These are phyloP conservation scores for Lepidonotus clava DNA, from an alignment of 2,888 invertebrate species.

Conservation along the genomic window DNA sequence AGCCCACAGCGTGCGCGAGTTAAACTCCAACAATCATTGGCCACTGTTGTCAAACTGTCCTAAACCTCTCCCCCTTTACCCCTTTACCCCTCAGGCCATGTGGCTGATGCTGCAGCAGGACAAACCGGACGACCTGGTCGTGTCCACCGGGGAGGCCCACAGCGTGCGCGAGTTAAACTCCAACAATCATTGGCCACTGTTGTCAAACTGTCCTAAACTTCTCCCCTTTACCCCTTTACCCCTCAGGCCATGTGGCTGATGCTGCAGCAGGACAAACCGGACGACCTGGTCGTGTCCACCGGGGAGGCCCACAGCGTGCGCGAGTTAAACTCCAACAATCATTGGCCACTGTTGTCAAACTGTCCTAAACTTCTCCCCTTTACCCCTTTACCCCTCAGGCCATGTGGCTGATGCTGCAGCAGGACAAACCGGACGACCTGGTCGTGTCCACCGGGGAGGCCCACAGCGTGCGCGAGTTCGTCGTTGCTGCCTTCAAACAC, in stretches of 20 bases:
- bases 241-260: constrained; percentile 99
- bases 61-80: no score
- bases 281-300: constrained; percentile 98
- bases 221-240: neutral
- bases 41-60: no score
- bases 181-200: no score
- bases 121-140: constrained; percentile 95
- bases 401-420: constrained; percentile 99
- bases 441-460: constrained; percentile 98
- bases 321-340: constrained; percentile 85
- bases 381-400: constrained; percentile 84
- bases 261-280: constrained; percentile 94
- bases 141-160: constrained; percentile 96
- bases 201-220: neutral
- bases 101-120: constrained; percentile 99
- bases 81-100: constrained; percentile 99
- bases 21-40: no score
- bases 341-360: neutral
- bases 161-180: constrained; percentile 98
- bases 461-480: constrained; percentile 97
- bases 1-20: constrained; percentile 96
- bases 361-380: neutral
- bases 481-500: constrained; percentile 92
- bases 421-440: constrained; percentile 94
- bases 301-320: constrained; percentile 96